Base-by-base conservation (phyloP, 2,113 vertebrate species). In the Sciurus niger region DNA sequence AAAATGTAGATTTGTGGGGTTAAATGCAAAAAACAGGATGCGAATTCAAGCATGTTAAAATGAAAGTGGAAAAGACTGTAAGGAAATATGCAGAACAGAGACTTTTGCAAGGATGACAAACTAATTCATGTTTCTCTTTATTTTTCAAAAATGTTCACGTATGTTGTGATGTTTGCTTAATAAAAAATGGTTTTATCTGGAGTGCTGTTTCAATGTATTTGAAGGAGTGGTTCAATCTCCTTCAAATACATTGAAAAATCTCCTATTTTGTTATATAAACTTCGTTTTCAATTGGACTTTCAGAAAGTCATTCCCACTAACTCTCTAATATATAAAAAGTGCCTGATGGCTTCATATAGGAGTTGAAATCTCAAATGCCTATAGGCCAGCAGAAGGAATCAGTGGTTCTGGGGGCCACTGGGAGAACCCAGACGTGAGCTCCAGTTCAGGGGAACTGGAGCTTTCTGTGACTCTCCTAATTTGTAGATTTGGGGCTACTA, bases 261-360 rank as follows among this genome's bases (percentile, higher is more conserved):
- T 70, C 63, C 74, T 30, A 48, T 91, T 93, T 68, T 58, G 12
- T 77, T 92, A 34, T 60, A 55, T 53, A 82, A 67, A 1, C 8
- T 77, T 83, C 72, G 48, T 87, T 92, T 92, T 93, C 90, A 90
- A 34, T 18, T 70, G 63, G 72, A 85, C 48, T 65, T 88, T 74
- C 67, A 32, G 25, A 93, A 94, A 96, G 43, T 95, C 82, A 77
- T 30, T 1, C n/a, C 48, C 32, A 53, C 53, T 80, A n/a, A 84
- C 37, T 80, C 43, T 58, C 30, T 82, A 72, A 74, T 73, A n/a
- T 40, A 40, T 67, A 58, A 93, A 90, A 92, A 80, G 78, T 37
- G 37, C 63, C 43, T 95, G 78, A 77, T 94, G 80, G 46, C 79
- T 96, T 93, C 40, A 84, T 34, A 32, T 4, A 46, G 8, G 72